phyloP scores from a whole-genome alignment of 1,140 invertebrate genomes.

The Mizuhopecten yessoensis region DNA sequence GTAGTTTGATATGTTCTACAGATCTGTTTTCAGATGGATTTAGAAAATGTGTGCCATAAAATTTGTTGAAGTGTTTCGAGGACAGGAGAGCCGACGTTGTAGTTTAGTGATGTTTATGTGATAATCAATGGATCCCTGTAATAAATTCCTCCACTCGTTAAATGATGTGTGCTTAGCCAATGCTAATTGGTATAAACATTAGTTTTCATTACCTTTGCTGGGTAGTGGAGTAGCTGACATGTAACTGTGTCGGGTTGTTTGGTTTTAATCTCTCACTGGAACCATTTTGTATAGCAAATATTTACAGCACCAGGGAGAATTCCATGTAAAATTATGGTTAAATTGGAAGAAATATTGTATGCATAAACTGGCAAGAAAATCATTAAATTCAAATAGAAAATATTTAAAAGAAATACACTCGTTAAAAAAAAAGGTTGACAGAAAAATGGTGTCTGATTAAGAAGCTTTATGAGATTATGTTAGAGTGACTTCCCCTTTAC shows the following conservation, averaged over 20 bases:
- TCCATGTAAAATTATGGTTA: too few species aligned
- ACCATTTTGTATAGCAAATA: not conserved
- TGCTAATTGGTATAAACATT: not conserved
- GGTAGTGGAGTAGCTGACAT: not conserved
- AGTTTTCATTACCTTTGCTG: not conserved
- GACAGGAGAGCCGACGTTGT: not conserved
- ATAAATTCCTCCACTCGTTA: not conserved
- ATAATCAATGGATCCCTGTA: not conserved
- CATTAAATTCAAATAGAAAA: too few species aligned
- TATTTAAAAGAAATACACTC: too few species aligned
- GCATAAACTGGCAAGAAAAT: too few species aligned
- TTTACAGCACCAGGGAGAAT: not conserved
- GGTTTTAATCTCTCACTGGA: not conserved
- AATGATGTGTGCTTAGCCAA: not conserved
- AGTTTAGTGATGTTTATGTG: slow-evolving; percentile 13
- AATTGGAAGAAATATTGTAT: too few species aligned
- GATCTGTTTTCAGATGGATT: not conserved
- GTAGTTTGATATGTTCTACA: not conserved
- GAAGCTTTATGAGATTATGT: too few species aligned
- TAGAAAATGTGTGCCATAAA: not conserved
- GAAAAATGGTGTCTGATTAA: too few species aligned
- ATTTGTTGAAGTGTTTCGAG: not conserved
- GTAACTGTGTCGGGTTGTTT: not conserved
- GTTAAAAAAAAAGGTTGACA: too few species aligned
- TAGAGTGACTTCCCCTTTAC: too few species aligned